Base-by-base conservation (phyloP, 2,113 vertebrate species). In the Cyrtonyx montezumae region DNA sequence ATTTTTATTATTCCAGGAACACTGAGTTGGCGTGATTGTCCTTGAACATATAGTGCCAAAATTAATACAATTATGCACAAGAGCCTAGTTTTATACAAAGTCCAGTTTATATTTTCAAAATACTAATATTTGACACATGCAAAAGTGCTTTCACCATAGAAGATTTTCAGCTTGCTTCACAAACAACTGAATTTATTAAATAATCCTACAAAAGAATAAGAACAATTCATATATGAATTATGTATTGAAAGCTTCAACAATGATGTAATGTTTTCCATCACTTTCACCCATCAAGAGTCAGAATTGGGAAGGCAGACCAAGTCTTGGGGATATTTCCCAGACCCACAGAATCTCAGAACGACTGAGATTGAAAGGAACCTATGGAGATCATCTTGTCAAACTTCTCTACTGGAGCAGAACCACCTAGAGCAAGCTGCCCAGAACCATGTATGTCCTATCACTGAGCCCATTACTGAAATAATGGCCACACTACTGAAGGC, bases 1-100 rank as follows among this genome's bases (percentile, higher is more conserved):
- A 48, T 91, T 96, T 91, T 95, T 93, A 94, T 95, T 95, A 91
- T 96, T 97, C 92, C 77, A 95, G 68, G 87, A 96, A 92, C 68
- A 95, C 85, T 91, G 66, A 92, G 53, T 74, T 96, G 90, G 95
- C 87, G 82, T 59, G 12, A 28, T 89, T 88, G 26, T 51, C 36
- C 53, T 93, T 83, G 63, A 90, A 75, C 10, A 30, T 73, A 48
- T 25, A 32, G 36, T 87, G 94, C 93, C 94, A 94, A 94, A 92
- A 83, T 93, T 90, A 92, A 96, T 75, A 95, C 37, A 92, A 78
- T 93, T 87, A 95, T 92, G 59, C 86, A 93, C 67, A 84, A 84
- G 68, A 84, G 46, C 34, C 62, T 79, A 88, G 89, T 82, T 79
- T 88, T 93, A 88, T 85, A 81, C 68, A 85, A 92, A 94, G 77